phyloP scores from a whole-genome alignment of 2,888 invertebrate genomes.

The Petrolisthes manimaculis region DNA sequence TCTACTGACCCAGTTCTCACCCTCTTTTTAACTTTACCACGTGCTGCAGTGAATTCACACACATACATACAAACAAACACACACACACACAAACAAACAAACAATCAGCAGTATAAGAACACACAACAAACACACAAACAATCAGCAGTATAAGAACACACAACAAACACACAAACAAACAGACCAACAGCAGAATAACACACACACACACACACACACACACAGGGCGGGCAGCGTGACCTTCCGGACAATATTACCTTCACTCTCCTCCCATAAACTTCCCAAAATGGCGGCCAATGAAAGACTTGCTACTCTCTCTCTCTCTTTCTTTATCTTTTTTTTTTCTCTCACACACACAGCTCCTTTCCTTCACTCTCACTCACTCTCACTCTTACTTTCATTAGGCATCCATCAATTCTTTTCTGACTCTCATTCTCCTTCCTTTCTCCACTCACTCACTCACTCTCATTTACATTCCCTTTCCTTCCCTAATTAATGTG shows the following conservation, averaged over 20 bases:
- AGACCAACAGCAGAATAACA: background rate
- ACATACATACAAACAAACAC: slow-evolving; percentile 12
- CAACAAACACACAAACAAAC: slow-evolving; percentile 35
- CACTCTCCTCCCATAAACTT: slow-evolving; percentile 54
- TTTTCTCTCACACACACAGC: slow-evolving; percentile 24
- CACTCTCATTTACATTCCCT: slow-evolving; percentile 9
- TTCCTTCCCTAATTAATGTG: background rate
- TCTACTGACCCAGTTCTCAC: background rate
- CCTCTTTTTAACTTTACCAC: background rate
- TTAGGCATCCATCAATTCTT: background rate
- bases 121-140: background rate
- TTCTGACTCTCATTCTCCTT: too few species aligned
- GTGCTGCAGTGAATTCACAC: background rate
- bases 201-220: slow-evolving; percentile 27
- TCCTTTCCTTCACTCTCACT: slow-evolving; percentile 24
- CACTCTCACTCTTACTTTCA: slow-evolving; percentile 21
- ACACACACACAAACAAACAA: slow-evolving; percentile 8
- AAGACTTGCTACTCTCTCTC: slow-evolving; percentile 36
- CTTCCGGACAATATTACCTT: slow-evolving; percentile 42
- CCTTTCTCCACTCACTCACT: background rate
- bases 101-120: background rate
- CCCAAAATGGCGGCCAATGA: slow-evolving; percentile 58
- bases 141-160: too few species aligned
- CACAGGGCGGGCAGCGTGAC: slow-evolving; percentile 4
- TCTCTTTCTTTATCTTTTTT: background rate